These are phyloP conservation scores for Aphidius gifuensis DNA, from an alignment of 1,140 invertebrate genomes.

Conservation along the genomic window DNA sequence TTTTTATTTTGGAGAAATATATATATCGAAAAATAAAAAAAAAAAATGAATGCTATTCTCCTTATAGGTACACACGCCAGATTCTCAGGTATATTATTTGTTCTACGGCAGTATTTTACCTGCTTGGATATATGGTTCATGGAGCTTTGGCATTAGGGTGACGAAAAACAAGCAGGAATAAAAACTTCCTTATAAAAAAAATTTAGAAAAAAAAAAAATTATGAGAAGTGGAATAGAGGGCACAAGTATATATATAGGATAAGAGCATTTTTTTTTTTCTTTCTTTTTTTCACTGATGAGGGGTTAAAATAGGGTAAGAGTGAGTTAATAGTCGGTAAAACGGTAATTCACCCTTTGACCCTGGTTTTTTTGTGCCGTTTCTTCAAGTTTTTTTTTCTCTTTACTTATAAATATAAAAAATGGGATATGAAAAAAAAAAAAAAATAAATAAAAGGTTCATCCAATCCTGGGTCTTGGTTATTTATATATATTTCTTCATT, in stretches of 20 bases:
- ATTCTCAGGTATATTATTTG: conserved; percentile 37
- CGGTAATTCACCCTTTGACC: conserved; percentile 50
- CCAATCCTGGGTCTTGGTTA: no score
- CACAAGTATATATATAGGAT: conserved; percentile 29
- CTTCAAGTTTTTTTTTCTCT: conserved; percentile 22
- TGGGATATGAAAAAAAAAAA: not conserved
- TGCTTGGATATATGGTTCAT: conserved; percentile 34
- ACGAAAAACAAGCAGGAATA: conserved; percentile 28
- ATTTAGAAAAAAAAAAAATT: conserved; percentile 28
- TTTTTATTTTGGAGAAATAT: conserved; percentile 11
- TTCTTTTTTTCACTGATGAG: not conserved
- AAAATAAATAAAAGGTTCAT: not conserved
- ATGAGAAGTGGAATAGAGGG: conserved; percentile 39
- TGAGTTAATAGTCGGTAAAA: conserved; percentile 59
- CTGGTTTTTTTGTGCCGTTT: conserved; percentile 17
- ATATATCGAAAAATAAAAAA: not conserved
- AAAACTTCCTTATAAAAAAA: conserved; percentile 27
- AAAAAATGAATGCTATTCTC: not conserved
- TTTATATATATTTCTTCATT: no score
- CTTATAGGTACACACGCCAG: conserved; percentile 23
- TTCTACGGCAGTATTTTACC: conserved; percentile 29
- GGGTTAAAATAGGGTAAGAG: conserved; percentile 48
- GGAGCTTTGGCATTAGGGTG: conserved; percentile 20
- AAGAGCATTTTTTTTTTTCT: conserved; percentile 29
- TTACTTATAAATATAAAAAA: conserved; percentile 1